Evolutionary conservation across 2,113 vertebrate genomes (phyloP).

Genomic region (Urocolius indicus): DNA sequence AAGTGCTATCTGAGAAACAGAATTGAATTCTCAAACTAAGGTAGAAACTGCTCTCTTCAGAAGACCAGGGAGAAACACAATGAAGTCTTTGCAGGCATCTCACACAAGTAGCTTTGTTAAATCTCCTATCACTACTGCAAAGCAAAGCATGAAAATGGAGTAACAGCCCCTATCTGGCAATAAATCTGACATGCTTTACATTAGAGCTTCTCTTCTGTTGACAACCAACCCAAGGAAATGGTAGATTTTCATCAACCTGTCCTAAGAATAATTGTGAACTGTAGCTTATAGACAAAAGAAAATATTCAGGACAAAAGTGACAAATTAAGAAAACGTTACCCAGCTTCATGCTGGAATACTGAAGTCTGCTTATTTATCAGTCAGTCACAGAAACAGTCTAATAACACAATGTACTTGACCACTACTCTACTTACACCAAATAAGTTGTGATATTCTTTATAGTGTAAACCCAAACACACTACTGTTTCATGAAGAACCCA

Average conservation of each 20-base stretch:
- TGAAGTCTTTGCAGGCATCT: not conserved
- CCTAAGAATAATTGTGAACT: not conserved
- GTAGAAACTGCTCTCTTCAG: not conserved
- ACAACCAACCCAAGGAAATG: not conserved
- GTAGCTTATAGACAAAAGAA: not conserved
- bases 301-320: not conserved
- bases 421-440: not conserved
- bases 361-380: conserved; percentile 5
- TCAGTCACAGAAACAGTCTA: not conserved
- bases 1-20: not conserved
- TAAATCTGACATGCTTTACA: not conserved
- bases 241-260: not conserved
- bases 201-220: not conserved
- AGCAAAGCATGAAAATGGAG: not conserved
- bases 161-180: not conserved
- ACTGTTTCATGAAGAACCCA: not conserved
- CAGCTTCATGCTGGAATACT: not conserved
- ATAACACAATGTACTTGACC: not conserved
- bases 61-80: not conserved
- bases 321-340: not conserved
- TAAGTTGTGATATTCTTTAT: not conserved
- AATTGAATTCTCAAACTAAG: not conserved
- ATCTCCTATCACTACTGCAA: not conserved
- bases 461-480: not conserved
- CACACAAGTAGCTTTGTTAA: not conserved